phyloP scores from a whole-genome alignment of 2,113 vertebrate genomes.

The Osmerus eperlanus region DNA sequence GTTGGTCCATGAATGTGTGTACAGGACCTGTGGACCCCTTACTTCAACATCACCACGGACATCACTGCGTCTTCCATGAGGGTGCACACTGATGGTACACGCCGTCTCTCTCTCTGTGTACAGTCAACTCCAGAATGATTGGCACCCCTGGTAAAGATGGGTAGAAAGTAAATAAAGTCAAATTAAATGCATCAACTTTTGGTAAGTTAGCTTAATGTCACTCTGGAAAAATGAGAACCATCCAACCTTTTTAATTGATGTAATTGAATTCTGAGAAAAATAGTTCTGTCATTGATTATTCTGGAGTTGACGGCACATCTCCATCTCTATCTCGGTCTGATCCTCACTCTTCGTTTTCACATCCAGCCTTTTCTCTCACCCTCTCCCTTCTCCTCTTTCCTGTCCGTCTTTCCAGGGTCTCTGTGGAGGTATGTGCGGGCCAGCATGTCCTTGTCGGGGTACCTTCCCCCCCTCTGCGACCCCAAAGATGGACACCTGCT shows the following conservation, averaged over 20 bases:
- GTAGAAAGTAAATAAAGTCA: no score
- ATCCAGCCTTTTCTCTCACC: background rate
- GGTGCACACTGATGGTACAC: slow-evolving; percentile 84
- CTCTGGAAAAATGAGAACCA: no score
- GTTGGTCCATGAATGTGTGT: background rate
- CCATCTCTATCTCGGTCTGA: no score
- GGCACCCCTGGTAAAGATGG: no score
- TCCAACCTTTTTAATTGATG: no score
- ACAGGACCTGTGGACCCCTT: slow-evolving; percentile 92
- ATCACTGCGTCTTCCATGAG: slow-evolving; percentile 91
- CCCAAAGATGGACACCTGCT: slow-evolving; percentile 94
- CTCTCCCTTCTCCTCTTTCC: background rate
- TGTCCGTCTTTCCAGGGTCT: slow-evolving; percentile 66
- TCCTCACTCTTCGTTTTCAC: background rate
- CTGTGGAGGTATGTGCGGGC: slow-evolving; percentile 91
- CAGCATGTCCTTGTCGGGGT: slow-evolving; percentile 95
- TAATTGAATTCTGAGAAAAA: background rate
- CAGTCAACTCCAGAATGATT: no score
- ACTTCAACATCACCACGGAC: slow-evolving; percentile 89
- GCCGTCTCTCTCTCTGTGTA: no score
- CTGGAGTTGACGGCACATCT: no score
- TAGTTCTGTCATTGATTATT: background rate
- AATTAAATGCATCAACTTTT: no score
- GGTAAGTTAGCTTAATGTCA: no score
- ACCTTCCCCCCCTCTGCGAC: slow-evolving; percentile 92